A percentile compares a stretch with the other conserved stretches of the same genome.
Evolutionary conservation across 2,888 invertebrate genomes (phyloP).

Genomic region (Hemicrepidius hirtus): DNA sequence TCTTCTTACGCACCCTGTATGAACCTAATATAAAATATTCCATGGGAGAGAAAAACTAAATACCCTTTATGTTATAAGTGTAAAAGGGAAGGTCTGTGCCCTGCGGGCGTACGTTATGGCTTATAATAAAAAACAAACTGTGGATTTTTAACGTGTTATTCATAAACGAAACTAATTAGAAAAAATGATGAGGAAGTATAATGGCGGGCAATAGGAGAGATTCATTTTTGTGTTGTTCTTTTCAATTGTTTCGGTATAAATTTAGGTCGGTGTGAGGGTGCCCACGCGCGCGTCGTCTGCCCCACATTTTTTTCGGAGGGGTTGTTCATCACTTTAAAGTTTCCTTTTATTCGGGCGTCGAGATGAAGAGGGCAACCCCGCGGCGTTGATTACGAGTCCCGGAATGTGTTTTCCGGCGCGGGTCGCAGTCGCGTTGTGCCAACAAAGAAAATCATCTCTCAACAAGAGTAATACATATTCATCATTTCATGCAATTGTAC

Average conservation of each 20-base stretch:
- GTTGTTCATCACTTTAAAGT: constrained; percentile 57
- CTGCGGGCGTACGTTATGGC: too few relatives aligned
- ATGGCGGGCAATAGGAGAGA: background rate
- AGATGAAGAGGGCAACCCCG: constrained; percentile 56
- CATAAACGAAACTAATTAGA: too few relatives aligned
- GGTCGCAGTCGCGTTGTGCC: constrained; percentile 58
- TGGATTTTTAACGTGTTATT: too few relatives aligned
- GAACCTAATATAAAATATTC: too few relatives aligned
- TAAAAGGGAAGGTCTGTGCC: too few relatives aligned
- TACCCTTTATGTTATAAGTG: too few relatives aligned
- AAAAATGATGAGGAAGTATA: background rate
- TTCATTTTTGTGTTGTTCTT: constrained; percentile 6
- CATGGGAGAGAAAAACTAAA: too few relatives aligned
- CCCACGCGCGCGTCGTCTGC: constrained; percentile 50
- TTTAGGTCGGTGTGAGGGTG: constrained; percentile 37
- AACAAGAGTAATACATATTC: constrained; percentile 67
- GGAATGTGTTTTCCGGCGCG: constrained; percentile 55
- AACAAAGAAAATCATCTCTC: constrained; percentile 65
- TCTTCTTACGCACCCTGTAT: too few relatives aligned
- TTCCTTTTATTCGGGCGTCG: constrained; percentile 56
- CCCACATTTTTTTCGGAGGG: constrained; percentile 55
- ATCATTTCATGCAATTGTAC: constrained; percentile 68
- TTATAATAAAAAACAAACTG: too few relatives aligned
- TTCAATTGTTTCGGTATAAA: constrained; percentile 40
- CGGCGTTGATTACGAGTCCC: constrained; percentile 51